Conservation (phyloP, 2,888 invertebrate genomes). For the Argyresthia goedartella region DNA sequence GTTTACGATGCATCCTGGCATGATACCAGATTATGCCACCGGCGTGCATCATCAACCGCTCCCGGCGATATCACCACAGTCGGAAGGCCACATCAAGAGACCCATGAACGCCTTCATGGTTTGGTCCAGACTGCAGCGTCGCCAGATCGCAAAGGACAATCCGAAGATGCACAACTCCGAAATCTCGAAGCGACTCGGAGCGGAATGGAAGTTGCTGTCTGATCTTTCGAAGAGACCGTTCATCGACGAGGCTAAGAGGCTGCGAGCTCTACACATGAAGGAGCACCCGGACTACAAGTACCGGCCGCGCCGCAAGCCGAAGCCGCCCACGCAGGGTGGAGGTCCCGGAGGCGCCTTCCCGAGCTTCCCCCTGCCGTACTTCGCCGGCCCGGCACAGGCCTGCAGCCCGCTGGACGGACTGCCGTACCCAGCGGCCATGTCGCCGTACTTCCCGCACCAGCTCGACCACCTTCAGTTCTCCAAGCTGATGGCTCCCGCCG, state of each 20-base stretch:
- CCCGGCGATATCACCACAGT: conserved; percentile 57
- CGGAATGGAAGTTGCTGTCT: conserved; percentile 92
- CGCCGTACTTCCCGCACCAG: conserved; percentile 84
- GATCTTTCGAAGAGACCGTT: conserved; percentile 93
- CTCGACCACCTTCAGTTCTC: conserved; percentile 76
- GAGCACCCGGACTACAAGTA: conserved; percentile 94
- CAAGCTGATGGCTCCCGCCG: conserved; percentile 68
- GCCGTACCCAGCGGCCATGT: conserved; percentile 72
- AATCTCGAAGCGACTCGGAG: conserved; percentile 92
- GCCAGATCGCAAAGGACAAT: conserved; percentile 94
- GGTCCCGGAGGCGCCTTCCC: conserved; percentile 70
- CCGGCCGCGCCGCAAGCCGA: conserved; percentile 87
- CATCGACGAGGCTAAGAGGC: conserved; percentile 93
- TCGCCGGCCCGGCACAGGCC: conserved; percentile 72
- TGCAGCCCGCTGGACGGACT: conserved; percentile 72
- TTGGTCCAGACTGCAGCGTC: conserved; percentile 92
- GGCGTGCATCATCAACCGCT: conserved; percentile 48
- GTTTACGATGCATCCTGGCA: conserved; percentile 63
- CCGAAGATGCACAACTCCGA: conserved; percentile 94
- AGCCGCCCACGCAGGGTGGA: conserved; percentile 73
- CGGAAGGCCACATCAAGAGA: conserved; percentile 89
- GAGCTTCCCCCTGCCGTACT: conserved; percentile 75
- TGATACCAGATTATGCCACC: conserved; percentile 58
- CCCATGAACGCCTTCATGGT: conserved; percentile 99
- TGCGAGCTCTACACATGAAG: conserved; percentile 90